Evolutionary conservation across 2,797 vertebrate genomes (phyloP), one percentile per base, ranked within the genome.

Genomic region (Eupleurogrammus muticus): DNA sequence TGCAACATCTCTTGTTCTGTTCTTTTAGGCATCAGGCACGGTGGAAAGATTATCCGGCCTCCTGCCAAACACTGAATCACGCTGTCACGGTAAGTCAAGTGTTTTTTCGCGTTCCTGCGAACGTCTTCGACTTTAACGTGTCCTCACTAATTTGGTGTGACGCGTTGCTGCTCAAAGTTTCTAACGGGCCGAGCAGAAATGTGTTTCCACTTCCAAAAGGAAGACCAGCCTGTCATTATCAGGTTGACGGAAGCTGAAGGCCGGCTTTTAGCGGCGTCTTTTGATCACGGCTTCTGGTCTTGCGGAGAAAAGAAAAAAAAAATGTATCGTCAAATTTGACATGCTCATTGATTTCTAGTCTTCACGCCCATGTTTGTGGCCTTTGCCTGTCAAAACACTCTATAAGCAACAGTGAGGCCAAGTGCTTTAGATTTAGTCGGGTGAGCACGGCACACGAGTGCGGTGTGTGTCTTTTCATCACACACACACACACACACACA

Each of bases 1-100:
- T 21, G 16, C 28, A 42, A 14, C 40, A 50, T 57, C 34, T 49
- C 4, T 44, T 49, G 28, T 50, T 4, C 5, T 21, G n/a, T 60
- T 81, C 46, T 36, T 67, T 50, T 51, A 34, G 12, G n/a, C 63
- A 32, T 44, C 38, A 68, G 60, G 57, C 50, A 42, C 2, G 9
- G 14, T n/a, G 10, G 38, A 74, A 76, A 80, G 35, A 24, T 61
- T 46, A 61, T 66, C 19, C 23, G 23, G 34, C 42, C 2, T 73
- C 13, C 46, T 12, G 17, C 24, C 68, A 19, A 50, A 65, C 17
- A 24, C 58, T 73, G 72, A 70, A 60, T 71, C 35, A 62, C 32
- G 9, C 10, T 28, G 32, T 57, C 4, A 5, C 17, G 16, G 66
- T 47, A 9, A 24, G 40, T 62, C 47, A 64, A 55, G 32, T 40